phyloP scores from a whole-genome alignment of 2,113 vertebrate genomes.

The Sisor rabdophorus region DNA sequence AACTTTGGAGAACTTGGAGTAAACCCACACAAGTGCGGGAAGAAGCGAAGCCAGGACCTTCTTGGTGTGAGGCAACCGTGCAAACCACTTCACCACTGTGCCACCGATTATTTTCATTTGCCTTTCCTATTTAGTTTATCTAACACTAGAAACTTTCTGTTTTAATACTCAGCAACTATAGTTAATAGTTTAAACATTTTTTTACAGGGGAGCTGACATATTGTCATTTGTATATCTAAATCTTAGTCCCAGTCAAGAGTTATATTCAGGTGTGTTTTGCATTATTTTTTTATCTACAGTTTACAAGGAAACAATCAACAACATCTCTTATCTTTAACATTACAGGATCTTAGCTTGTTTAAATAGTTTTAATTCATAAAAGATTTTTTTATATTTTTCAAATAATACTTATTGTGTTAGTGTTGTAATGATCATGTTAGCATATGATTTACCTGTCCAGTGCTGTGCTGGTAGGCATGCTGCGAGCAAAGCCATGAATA shows the following conservation, averaged over 20 bases:
- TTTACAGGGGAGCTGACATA: not conserved
- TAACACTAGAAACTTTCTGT: too few species aligned
- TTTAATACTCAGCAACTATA: not conserved
- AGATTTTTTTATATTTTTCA: not conserved
- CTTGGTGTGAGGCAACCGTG: too few species aligned
- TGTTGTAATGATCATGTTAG: not conserved
- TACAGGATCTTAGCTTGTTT: not conserved
- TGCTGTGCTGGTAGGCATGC: slow-evolving; percentile 92
- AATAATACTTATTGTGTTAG: not conserved
- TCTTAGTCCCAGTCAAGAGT: not conserved
- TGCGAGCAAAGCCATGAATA: slow-evolving; percentile 88
- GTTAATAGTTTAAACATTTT: not conserved
- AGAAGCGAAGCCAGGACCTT: too few species aligned
- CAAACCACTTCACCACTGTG: too few species aligned
- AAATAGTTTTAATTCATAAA: not conserved
- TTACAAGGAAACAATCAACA: not conserved
- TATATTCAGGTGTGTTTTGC: not conserved
- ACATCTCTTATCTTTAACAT: not conserved
- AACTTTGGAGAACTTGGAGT: too few species aligned
- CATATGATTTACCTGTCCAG: slow-evolving; percentile 83
- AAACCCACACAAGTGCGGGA: too few species aligned
- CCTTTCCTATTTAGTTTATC: not conserved
- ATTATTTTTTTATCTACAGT: not conserved
- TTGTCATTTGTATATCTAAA: slow-evolving; percentile 3
- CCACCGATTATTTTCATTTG: not conserved